phyloP scores from a whole-genome alignment of 2,888 invertebrate species.

The Spisula solida region DNA sequence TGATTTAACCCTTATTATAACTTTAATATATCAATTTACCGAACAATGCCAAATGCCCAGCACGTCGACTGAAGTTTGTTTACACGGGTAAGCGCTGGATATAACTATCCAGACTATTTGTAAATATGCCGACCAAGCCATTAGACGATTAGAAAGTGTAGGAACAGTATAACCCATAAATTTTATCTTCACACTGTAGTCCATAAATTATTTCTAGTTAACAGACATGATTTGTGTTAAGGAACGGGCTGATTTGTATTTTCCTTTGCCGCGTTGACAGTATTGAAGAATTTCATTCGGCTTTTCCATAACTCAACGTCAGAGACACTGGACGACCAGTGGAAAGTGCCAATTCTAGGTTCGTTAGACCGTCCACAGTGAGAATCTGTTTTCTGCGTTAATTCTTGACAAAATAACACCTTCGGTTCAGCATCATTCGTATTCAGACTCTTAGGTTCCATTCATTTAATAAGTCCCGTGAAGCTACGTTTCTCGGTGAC shows the following conservation, averaged over 20 bases:
- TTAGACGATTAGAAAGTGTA: conserved; percentile 8
- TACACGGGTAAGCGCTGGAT: background rate
- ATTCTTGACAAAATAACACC: conserved; percentile 34
- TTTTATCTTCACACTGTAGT: conserved; percentile 31
- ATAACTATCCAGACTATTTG: background rate
- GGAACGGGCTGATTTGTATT: conserved; percentile 45
- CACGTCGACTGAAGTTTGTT: background rate
- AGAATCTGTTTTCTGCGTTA: conserved; percentile 25
- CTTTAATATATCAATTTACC: too few relatives aligned
- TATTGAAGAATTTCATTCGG: conserved; percentile 44
- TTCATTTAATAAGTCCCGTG: conserved; percentile 40
- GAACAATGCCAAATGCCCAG: background rate
- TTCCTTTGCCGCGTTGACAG: conserved; percentile 49
- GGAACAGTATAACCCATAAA: conserved; percentile 29
- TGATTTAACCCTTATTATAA: too few relatives aligned
- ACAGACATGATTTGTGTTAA: conserved; percentile 52
- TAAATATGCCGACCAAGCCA: conserved; percentile 26
- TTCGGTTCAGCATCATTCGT: conserved; percentile 32
- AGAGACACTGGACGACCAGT: conserved; percentile 18
- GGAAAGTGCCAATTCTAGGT: conserved; percentile 35
- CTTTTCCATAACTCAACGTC: conserved; percentile 46
- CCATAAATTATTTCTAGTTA: conserved; percentile 52
- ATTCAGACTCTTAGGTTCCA: conserved; percentile 32
- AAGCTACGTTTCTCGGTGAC: conserved; percentile 39
- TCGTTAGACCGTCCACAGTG: conserved; percentile 20